These are phyloP conservation scores for Vireo griseus DNA, from an alignment of 2,797 vertebrate species.

Conservation along the genomic window DNA sequence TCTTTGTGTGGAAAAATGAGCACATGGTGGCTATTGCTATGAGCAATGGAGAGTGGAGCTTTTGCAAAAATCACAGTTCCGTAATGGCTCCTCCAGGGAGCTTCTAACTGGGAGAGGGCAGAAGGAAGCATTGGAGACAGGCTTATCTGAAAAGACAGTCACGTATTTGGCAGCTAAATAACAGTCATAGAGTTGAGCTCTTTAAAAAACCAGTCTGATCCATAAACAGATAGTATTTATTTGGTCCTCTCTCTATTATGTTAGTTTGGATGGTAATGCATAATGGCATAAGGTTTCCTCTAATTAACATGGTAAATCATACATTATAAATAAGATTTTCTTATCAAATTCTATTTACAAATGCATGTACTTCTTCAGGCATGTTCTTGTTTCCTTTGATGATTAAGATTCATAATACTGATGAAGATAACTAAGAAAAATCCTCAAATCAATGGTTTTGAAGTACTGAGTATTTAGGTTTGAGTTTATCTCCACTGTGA, in stretches of 20 bases:
- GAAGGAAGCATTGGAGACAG: neutral
- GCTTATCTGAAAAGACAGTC: neutral
- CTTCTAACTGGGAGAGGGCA: neutral
- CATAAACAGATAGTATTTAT: neutral
- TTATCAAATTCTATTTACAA: neutral
- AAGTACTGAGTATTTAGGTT: neutral
- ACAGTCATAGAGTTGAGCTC: neutral
- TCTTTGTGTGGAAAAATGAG: neutral
- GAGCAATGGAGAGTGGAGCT: neutral
- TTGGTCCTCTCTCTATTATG: neutral
- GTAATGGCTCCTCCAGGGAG: neutral
- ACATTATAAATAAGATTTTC: neutral
- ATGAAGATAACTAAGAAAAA: neutral
- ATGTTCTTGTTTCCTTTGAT: neutral
- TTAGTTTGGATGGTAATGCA: neutral
- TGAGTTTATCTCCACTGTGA: neutral
- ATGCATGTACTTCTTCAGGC: neutral
- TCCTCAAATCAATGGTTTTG: neutral
- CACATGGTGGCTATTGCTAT: neutral
- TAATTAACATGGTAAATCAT: neutral
- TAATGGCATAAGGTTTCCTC: neutral
- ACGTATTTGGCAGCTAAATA: neutral
- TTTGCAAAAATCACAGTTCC: neutral
- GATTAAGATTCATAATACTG: neutral
- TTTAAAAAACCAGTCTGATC: neutral